Conservation (phyloP, 2,113 vertebrate genomes). For the Pangasianodon gigas region DNA sequence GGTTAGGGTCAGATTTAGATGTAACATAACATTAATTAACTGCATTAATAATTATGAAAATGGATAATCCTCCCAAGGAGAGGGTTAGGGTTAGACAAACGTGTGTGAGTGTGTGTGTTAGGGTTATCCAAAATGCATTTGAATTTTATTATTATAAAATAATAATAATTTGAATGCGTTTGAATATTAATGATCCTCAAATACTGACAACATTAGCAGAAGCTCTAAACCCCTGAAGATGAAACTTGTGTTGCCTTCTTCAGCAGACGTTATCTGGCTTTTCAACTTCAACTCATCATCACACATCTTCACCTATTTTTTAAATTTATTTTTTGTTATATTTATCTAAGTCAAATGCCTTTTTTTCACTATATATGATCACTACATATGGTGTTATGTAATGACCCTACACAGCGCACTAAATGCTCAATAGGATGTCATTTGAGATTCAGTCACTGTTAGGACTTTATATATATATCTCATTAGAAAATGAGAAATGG, state of each 20-base stretch:
- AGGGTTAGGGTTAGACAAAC: neutral
- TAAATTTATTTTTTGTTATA: neutral
- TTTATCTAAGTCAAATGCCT: neutral
- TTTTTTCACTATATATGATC: neutral
- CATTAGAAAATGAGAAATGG: neutral
- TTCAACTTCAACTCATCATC: neutral
- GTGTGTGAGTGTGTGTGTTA: neutral
- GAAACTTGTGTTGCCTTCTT: neutral
- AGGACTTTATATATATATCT: no score
- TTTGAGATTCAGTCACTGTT: no score
- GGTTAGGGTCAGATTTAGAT: neutral
- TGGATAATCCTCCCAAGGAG: neutral
- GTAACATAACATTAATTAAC: neutral
- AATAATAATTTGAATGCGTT: neutral
- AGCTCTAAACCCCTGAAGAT: neutral
- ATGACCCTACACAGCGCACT: neutral
- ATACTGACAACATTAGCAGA: neutral
- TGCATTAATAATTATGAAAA: slow-evolving; percentile 3
- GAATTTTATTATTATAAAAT: slow-evolving; percentile 1
- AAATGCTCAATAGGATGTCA: no score
- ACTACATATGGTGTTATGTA: neutral
- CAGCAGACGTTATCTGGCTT: neutral
- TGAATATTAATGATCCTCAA: neutral
- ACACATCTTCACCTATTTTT: neutral
- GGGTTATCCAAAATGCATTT: neutral